A percentile compares a stretch with the other conserved stretches of the same genome.
Evolutionary conservation across 92 coral and sea anemone species (phyloP).

Genomic region (Desmophyllum pertusum): DNA sequence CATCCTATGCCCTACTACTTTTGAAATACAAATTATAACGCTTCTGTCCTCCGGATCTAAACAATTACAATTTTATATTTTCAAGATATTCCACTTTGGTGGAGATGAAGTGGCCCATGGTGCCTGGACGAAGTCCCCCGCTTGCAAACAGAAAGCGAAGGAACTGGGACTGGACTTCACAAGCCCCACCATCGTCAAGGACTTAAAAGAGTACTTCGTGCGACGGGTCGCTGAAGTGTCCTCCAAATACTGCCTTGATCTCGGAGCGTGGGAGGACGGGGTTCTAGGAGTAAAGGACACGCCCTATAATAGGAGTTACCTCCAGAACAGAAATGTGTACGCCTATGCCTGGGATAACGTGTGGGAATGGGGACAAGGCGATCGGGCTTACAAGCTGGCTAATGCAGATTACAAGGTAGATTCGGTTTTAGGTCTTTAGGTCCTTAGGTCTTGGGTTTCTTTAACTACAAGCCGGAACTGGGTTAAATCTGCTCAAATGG

Average conservation of each 20-base stretch:
- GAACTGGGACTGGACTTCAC: conserved; percentile 83
- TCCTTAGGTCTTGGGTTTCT: no score
- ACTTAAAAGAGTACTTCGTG: conserved; percentile 89
- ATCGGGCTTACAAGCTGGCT: conserved; percentile 89
- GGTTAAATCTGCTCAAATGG: no score
- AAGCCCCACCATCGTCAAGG: conserved; percentile 85
- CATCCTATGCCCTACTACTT: no score
- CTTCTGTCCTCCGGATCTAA: no score
- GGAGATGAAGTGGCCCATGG: conserved; percentile 98
- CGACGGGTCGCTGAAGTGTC: conserved; percentile 85
- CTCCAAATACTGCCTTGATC: conserved; percentile 74
- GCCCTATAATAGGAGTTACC: conserved; percentile 75
- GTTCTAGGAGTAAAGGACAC: conserved; percentile 83
- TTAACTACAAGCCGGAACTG: no score
- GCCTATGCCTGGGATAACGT: conserved; percentile 99
- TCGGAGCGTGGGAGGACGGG: conserved; percentile 98
- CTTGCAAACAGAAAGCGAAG: conserved; percentile 75
- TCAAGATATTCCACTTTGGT: conserved; percentile 81
- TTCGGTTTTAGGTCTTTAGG: no score
- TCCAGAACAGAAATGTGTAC: conserved; percentile 78
- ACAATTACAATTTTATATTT: neutral
- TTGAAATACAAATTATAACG: no score
- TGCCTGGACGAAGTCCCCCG: conserved; percentile 98
- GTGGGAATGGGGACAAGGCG: conserved; percentile 95
- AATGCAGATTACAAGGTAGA: conserved; percentile 83